Evolutionary conservation across 2,797 vertebrate genomes (phyloP).

Genomic region (Anableps anableps): DNA sequence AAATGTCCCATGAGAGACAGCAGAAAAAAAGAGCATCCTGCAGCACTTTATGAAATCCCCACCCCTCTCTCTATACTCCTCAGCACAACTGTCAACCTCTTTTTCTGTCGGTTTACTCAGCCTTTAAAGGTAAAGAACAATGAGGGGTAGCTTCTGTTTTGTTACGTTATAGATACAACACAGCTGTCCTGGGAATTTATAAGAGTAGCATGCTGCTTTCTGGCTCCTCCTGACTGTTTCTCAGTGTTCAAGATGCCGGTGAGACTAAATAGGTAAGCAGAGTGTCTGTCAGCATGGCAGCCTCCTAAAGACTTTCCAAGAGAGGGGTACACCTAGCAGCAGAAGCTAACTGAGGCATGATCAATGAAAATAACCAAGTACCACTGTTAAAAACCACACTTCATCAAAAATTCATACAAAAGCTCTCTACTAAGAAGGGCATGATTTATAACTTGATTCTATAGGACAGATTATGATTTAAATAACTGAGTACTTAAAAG

Average conservation of each 20-base stretch:
- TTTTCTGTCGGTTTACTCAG: slow-evolving; percentile 45
- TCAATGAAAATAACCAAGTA: slow-evolving; percentile 61
- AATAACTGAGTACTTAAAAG: slow-evolving; percentile 13
- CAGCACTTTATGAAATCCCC: slow-evolving; percentile 74
- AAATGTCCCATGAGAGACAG: slow-evolving; percentile 69
- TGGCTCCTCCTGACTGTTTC: slow-evolving; percentile 48
- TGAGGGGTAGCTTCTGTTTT: slow-evolving; percentile 16
- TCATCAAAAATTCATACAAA: slow-evolving; percentile 26
- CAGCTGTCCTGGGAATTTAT: slow-evolving; percentile 34
- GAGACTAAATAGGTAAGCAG: slow-evolving; percentile 44
- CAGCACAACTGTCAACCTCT: slow-evolving; percentile 71
- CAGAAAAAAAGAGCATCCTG: slow-evolving; percentile 75
- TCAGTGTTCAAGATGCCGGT: slow-evolving; percentile 33
- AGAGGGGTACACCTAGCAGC: slow-evolving; percentile 58
- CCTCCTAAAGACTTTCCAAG: slow-evolving; percentile 70
- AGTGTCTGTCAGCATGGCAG: slow-evolving; percentile 71
- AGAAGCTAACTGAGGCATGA: slow-evolving; percentile 65
- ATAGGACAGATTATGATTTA: slow-evolving; percentile 18
- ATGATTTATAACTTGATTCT: slow-evolving; percentile 8
- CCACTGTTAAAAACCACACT: slow-evolving; percentile 16
- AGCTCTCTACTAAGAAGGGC: slow-evolving; percentile 12
- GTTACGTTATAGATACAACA: slow-evolving; percentile 13
- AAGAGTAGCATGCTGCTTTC: neutral
- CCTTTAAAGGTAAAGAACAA: slow-evolving; percentile 33
- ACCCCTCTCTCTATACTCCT: slow-evolving; percentile 60